A percentile compares a stretch with the other conserved stretches of the same genome.
Conservation (phyloP, 2,888 invertebrate species). For the Pyrrhosoma nymphula region DNA sequence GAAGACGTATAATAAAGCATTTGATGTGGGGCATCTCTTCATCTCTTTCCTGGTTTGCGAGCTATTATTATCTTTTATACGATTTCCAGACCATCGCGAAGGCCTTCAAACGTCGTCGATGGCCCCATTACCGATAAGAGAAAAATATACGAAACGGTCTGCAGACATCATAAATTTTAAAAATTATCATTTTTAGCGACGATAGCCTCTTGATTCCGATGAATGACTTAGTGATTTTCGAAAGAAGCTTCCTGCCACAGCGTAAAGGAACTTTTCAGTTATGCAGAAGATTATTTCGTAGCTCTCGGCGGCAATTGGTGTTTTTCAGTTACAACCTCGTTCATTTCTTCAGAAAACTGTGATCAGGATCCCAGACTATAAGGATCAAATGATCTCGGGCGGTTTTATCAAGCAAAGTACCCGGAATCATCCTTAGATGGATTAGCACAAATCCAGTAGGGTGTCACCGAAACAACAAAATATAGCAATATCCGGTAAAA, state of each 20-base stretch:
- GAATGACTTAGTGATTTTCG: background rate
- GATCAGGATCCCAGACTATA: too few relatives aligned
- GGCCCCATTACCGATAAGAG: background rate
- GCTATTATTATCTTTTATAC: background rate
- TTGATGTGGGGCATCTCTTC: background rate
- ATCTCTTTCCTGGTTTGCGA: slow-evolving; percentile 2
- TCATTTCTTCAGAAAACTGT: too few relatives aligned
- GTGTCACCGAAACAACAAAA: too few relatives aligned
- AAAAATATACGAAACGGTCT: background rate
- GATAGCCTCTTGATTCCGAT: background rate
- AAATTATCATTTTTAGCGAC: background rate
- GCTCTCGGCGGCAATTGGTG: background rate
- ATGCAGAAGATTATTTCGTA: background rate
- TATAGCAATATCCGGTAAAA: too few relatives aligned
- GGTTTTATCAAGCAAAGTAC: too few relatives aligned
- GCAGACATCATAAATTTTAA: background rate
- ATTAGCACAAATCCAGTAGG: too few relatives aligned
- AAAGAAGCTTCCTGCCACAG: background rate
- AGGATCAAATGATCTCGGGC: too few relatives aligned
- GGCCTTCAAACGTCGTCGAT: background rate
- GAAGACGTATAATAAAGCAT: background rate
- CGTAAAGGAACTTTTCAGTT: background rate
- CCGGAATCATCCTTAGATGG: too few relatives aligned
- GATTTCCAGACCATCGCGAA: background rate
- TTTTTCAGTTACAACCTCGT: background rate